Evolutionary conservation across 2,888 invertebrate genomes (phyloP).

Genomic region (Furcula furcula): DNA sequence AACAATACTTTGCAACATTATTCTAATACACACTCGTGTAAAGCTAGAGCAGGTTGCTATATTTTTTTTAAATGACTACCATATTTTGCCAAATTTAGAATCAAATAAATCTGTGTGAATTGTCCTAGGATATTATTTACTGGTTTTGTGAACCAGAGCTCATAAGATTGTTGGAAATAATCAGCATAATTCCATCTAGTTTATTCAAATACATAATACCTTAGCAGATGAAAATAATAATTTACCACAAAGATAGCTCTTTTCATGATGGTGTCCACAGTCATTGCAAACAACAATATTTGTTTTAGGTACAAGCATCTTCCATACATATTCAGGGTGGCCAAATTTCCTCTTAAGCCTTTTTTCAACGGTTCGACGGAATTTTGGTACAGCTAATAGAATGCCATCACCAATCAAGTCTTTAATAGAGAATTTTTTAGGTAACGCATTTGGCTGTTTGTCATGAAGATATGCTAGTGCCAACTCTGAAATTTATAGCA

Average conservation of each 20-base stretch:
- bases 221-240: neutral
- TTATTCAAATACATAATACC: too few species aligned
- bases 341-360: slow-evolving; percentile 89
- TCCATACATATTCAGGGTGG: slow-evolving; percentile 83
- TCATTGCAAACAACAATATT: slow-evolving; percentile 88
- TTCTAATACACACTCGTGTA: too few species aligned
- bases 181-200: too few species aligned
- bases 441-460: slow-evolving; percentile 22
- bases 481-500: slow-evolving; percentile 49
- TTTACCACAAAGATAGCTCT: slow-evolving; percentile 91
- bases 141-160: too few species aligned
- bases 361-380: slow-evolving; percentile 88
- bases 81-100: too few species aligned
- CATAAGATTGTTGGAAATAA: too few species aligned
- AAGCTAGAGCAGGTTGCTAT: too few species aligned
- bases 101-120: too few species aligned
- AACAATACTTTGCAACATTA: too few species aligned
- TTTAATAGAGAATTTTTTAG: slow-evolving; percentile 77
- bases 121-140: too few species aligned
- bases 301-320: slow-evolving; percentile 86
- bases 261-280: slow-evolving; percentile 93
- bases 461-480: slow-evolving; percentile 56
- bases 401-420: slow-evolving; percentile 88
- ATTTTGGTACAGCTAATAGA: slow-evolving; percentile 91
- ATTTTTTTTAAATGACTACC: too few species aligned